Base-by-base conservation (phyloP, 2,888 invertebrate genomes). In the Eristalis arbustorum region DNA sequence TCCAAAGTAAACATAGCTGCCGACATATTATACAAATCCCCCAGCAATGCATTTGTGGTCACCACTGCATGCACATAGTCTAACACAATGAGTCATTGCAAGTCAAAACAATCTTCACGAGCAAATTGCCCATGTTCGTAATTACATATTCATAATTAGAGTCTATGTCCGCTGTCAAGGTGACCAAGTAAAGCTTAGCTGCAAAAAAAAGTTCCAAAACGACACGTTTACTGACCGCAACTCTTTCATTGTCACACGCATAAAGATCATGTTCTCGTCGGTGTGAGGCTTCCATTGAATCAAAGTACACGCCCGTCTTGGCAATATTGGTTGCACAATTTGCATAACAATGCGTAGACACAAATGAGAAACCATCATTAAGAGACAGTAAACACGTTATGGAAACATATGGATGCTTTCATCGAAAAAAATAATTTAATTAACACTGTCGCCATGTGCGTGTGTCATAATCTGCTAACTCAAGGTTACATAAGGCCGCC, bases 401-500 rank as follows among this genome's bases (percentile, higher is more conserved):
- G 31, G 14, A 68, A 56, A 57, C 28, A 31, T 67, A 22, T 23
- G 4, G 34, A 34, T 34, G 34, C 31, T 18, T 34, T 34, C 14
- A 22, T 28, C 22, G 34, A 68, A 68, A 57, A 56, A 67, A 31
- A 40, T 14, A 31, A 59, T 71, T 78, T 64, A 34, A 79, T 73
- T 73, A 49, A 67, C 34, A 67, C n/a, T 14, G 31, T 5, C 8
- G 18, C 6, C 42, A 5, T 18, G 49, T 49, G 18, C n/a, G n/a
- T 49, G 49, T 18, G n/a, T 49, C 49, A 25, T 42, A 49, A n/a
- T 28, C 18, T n/a, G 28, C 31, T 18, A 40, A 18, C 42, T 72
- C 72, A 72, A 72, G 72, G 72, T 72, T 25, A 72, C 42, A 18
- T 28, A 72, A 42, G 31, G 62, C 25, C 25, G 37, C 11, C 56